These are phyloP conservation scores for Protaetia brevitarsis DNA, from an alignment of 1,140 invertebrate species.

Conservation along the genomic window DNA sequence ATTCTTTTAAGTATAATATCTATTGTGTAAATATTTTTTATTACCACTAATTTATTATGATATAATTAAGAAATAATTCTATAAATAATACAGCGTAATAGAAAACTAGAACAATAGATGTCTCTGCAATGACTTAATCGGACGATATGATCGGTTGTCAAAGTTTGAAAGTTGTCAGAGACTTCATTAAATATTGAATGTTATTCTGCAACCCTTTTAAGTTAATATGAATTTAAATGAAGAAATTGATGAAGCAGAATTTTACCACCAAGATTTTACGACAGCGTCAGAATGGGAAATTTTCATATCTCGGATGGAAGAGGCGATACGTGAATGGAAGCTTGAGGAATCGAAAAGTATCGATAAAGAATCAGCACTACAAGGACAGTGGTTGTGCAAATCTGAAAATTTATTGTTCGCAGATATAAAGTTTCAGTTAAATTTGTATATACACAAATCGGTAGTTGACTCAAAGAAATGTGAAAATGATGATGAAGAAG, in stretches of 20 bases:
- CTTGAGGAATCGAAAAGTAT: slow-evolving; percentile 46
- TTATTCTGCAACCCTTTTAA: not conserved
- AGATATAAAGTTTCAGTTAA: slow-evolving; percentile 62
- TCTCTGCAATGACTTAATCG: no score
- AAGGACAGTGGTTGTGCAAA: slow-evolving; percentile 46
- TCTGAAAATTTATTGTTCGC: slow-evolving; percentile 51
- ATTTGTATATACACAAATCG: slow-evolving; percentile 45
- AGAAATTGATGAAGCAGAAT: slow-evolving; percentile 73
- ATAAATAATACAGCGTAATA: no score
- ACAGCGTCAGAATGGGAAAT: slow-evolving; percentile 95
- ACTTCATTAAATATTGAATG: slow-evolving; percentile 22
- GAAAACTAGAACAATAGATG: no score
- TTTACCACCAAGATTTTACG: slow-evolving; percentile 88
- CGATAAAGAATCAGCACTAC: slow-evolving; percentile 2
- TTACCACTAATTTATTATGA: no score
- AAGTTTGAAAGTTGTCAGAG: slow-evolving; percentile 22
- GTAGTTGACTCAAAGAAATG: not conserved
- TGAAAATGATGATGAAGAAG: slow-evolving; percentile 3
- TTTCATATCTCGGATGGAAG: slow-evolving; percentile 86
- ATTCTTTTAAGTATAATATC: no score
- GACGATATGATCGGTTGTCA: no score
- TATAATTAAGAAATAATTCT: no score
- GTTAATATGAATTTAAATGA: slow-evolving; percentile 55
- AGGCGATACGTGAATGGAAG: slow-evolving; percentile 87
- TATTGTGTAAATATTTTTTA: no score